Evolutionary conservation across 2,888 invertebrate genomes (phyloP), one percentile per base, ranked within the genome.

Genomic region (Rhamphomyia laevipes): DNA sequence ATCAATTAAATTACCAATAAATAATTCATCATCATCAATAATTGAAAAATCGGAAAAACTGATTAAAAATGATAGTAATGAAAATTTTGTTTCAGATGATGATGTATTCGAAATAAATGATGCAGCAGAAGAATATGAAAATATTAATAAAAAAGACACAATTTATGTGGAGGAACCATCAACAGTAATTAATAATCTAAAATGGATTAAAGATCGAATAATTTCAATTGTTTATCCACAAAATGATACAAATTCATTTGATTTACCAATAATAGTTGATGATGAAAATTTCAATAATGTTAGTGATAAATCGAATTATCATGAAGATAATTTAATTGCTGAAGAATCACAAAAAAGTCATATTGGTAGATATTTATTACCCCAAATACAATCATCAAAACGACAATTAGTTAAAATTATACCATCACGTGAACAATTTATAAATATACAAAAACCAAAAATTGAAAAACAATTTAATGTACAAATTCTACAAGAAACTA

Each of bases 51-150:
- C 41, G 17, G 61, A 64, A 42, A 58, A 61, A 47, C 47, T 62
- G 11, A 54, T 10, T 6, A 45, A 50, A 38, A 62, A 63, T 33
- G 71, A 73, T 2, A 72, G 73, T 38, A 71, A 72, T 4, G 76
- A 70, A 60, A 76, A 80, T 62, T 65, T 81, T 11, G 76, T 83
- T 51, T 73, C 77, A 0, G 78, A 78, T 52, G 76, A 80, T 58
- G 82, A 82, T 63, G 72, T 83, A 10, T 57, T 81, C 11, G 75
- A 74, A 59, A 82, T 83, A 1, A 83, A 83, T 59, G 65, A 66
- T n/a, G 74, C 74, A 1, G 65, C 68, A 7, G 66, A 65, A 37
- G 57, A 50, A 21, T 48, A 51, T 47, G 27, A 18, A 7, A 9
- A 4, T 27, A 7, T 27, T 7, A 27, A 27, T 27, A 27, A 27